Evolutionary conservation across 2,113 vertebrate genomes (phyloP).

Genomic region (Opisthocomus hoazin): DNA sequence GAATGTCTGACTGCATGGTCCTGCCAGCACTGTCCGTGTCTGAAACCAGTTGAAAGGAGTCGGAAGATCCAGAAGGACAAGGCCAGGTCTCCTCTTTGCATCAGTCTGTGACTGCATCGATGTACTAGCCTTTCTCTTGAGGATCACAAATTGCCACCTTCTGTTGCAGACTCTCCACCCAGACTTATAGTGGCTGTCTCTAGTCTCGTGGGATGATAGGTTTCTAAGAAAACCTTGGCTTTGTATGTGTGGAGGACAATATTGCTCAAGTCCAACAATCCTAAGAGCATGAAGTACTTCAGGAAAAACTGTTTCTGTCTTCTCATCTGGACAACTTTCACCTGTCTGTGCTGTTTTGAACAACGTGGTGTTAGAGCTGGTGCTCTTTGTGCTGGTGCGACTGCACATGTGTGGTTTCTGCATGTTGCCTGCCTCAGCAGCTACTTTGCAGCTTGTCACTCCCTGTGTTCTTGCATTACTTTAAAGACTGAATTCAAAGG

Average conservation of each 20-base stretch:
- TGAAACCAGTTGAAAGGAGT: not conserved
- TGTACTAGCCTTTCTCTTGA: not conserved
- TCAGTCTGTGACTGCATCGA: not conserved
- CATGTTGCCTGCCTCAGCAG: not conserved
- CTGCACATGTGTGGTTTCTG: not conserved
- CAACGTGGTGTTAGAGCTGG: rapidly evolving
- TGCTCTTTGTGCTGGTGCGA: not conserved
- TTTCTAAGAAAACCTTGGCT: not conserved
- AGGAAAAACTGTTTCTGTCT: not conserved
- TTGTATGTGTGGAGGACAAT: not conserved
- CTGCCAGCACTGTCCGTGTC: not conserved
- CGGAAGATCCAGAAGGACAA: not conserved
- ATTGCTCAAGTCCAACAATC: not conserved
- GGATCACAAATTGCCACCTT: not conserved
- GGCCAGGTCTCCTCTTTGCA: not conserved
- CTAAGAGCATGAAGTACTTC: not conserved
- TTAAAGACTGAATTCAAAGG: not conserved
- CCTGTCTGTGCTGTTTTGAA: not conserved
- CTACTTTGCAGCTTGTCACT: not conserved
- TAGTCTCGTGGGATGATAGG: rapidly evolving
- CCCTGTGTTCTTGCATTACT: not conserved
- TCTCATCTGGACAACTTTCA: not conserved
- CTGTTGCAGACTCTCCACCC: not conserved
- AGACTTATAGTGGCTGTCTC: not conserved
- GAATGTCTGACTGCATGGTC: not conserved